Evolutionary conservation across 2,797 vertebrate genomes (phyloP), one percentile per base, ranked within the genome.

Genomic region (Acipenser ruthenus): DNA sequence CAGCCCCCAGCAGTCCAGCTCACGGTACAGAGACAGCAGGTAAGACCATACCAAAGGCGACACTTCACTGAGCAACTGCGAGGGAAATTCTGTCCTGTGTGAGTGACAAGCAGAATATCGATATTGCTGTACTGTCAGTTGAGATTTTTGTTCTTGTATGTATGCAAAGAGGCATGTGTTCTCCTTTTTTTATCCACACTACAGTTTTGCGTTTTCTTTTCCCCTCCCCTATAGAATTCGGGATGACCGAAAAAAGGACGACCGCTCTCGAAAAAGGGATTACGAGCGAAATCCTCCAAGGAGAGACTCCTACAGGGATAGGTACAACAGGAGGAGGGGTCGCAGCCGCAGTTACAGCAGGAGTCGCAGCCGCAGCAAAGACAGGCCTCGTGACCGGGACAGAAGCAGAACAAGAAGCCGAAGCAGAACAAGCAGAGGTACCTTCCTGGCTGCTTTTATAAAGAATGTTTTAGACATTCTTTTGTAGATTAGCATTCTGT

Each of bases 201-300:
- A 37, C 37, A 37, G 37, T 37, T 37, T 37, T 5, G 37, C 4
- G 15, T 15, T 9, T 50, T 23, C 8, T 13, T 55, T 60, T 53
- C 47, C 11, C 55, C 18, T 4, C 47, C 23, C 12, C 53, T 61
- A 50, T 7, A 99, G 97, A 83, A 94, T 93, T 82, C 89, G 88
- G 1, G 96, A 99, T 78, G 96, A 99, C 68, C 92, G 95, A 63
- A 98, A 97, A 70, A 93, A 97, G 77, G 96, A 97, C 4, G 96
- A 99, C 66, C 96, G 96, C 61, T 90, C 92, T 73, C 90, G 97
- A 7, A 98, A 98, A 82, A 89, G 96, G 73, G 97, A 99, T 63
- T 97, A 97, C 69, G 96, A 99, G 52, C 89, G 95, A 67, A 92
- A 89, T 73, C 92, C 87, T 11, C 93, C 91, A 50, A 88, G 96